phyloP scores from a whole-genome alignment of 2,113 vertebrate species.

The Emydocephalus ijimae region DNA sequence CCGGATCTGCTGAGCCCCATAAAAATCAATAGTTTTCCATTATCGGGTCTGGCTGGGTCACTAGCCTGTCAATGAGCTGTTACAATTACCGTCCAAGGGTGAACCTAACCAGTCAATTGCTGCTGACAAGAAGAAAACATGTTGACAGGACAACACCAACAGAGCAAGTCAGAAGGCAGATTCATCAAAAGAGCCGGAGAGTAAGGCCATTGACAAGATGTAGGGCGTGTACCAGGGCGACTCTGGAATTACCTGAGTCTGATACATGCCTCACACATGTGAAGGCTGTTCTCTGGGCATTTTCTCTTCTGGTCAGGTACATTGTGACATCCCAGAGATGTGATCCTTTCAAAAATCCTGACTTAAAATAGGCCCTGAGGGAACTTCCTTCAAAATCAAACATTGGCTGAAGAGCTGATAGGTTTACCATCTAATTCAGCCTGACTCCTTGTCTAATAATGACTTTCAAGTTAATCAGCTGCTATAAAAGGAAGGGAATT shows the following conservation, averaged over 20 bases:
- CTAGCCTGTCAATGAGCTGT: slow-evolving; percentile 97
- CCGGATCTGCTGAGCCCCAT: slow-evolving; percentile 76
- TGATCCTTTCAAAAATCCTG: rapidly evolving
- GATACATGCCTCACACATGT: not conserved
- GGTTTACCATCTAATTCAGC: not conserved
- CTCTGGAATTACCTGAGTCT: not conserved
- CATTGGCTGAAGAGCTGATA: rapidly evolving
- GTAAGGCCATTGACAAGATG: slow-evolving; percentile 72
- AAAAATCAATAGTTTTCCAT: slow-evolving; percentile 99
- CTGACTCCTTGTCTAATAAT: not conserved
- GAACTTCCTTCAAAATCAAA: rapidly evolving
- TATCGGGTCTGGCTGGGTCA: slow-evolving; percentile 95
- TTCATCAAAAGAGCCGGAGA: slow-evolving; percentile 75
- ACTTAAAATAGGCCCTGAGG: not conserved
- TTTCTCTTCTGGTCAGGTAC: not conserved
- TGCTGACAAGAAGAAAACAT: slow-evolving; percentile 94
- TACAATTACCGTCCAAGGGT: slow-evolving; percentile 82
- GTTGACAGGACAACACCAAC: slow-evolving; percentile 81
- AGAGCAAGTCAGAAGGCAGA: slow-evolving; percentile 93
- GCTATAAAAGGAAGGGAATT: slow-evolving; percentile 65
- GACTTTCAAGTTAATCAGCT: slow-evolving; percentile 43
- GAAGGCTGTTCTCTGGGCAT: not conserved
- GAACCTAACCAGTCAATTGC: slow-evolving; percentile 88
- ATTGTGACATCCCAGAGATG: not conserved
- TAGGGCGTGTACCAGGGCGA: slow-evolving; percentile 55